Base-by-base conservation (phyloP, 2,113 vertebrate genomes). In the Pipra filicauda region DNA sequence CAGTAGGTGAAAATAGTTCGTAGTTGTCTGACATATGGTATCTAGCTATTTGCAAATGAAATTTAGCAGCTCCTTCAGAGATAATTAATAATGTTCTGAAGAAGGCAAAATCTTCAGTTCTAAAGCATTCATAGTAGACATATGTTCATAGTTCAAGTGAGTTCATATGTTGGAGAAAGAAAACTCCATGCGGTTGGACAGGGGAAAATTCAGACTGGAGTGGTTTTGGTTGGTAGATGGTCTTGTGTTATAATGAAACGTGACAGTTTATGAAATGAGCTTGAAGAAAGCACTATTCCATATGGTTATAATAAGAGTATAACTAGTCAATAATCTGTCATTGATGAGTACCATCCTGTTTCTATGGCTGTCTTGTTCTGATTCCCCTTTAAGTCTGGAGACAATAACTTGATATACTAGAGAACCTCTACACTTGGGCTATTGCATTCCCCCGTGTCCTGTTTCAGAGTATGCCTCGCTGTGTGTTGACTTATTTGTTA, bases 401-500 rank as follows among this genome's bases (percentile, higher is more conserved):
- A n/a, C 69, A 87, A 91, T 54, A 85, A 78, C 69, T 48, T 87
- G 86, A 78, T 51, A 33, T 2, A 59, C 33, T 13, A 15, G 59
- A 84, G 69, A 84, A 33, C 61, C 54, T 88, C 64, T 52, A 1
- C 33, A 9, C 65, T 83, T 88, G 1, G 33, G 27, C 79, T 86
- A 0, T 85, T 92, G 51, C 3, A 0, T 84, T 90, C 52, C 23
- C 26, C 61, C 0, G 59, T 93, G 91, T 95, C 86, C 86, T 78
- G 65, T 96, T 97, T 87, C 94, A 64, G 76, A 81, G 59, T 52
- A 12, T 75, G 48, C 65, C 27, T 89, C 16, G 2, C 73, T 61
- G 43, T 80, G 58, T 83, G 55, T 81, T 94, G 89, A 71, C 86
- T 96, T 95, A 72, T n/a, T 92, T 75, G 57, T 91, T 97, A 69